Percentiles rank a stretch among this genome's conserved stretches.
These are phyloP conservation scores for Buteo buteo DNA, from an alignment of 2,113 vertebrate species.

Conservation along the genomic window DNA sequence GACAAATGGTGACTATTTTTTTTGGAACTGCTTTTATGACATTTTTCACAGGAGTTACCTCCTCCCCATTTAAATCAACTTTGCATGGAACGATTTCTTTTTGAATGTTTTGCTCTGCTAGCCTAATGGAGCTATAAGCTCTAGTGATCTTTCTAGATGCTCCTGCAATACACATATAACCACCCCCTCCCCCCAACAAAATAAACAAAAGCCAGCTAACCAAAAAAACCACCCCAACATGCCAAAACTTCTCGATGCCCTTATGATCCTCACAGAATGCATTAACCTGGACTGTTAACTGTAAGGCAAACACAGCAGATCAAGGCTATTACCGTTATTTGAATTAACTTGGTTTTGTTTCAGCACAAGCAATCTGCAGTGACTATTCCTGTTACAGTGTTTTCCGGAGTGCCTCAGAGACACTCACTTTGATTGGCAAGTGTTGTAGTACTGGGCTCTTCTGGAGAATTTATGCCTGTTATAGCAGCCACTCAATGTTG, in stretches of 20 bases:
- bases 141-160: neutral
- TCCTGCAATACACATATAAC: neutral
- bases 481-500: neutral
- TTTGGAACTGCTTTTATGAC: neutral
- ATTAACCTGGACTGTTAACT: neutral
- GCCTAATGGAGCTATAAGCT: neutral
- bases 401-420: neutral
- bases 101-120: neutral
- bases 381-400: neutral
- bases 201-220: too few species aligned
- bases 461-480: neutral
- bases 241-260: neutral
- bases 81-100: neutral
- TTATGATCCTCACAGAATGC: neutral
- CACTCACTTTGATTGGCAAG: neutral
- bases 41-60: neutral
- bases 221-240: rapidly evolving
- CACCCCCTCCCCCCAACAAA: too few species aligned
- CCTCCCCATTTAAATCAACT: neutral
- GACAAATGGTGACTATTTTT: neutral
- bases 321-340: neutral
- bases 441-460: neutral
- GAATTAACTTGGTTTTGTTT: neutral
- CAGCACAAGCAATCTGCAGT: neutral
- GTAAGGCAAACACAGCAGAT: neutral